Conservation (phyloP, 2,113 vertebrate genomes). For the Noctilio leporinus region DNA sequence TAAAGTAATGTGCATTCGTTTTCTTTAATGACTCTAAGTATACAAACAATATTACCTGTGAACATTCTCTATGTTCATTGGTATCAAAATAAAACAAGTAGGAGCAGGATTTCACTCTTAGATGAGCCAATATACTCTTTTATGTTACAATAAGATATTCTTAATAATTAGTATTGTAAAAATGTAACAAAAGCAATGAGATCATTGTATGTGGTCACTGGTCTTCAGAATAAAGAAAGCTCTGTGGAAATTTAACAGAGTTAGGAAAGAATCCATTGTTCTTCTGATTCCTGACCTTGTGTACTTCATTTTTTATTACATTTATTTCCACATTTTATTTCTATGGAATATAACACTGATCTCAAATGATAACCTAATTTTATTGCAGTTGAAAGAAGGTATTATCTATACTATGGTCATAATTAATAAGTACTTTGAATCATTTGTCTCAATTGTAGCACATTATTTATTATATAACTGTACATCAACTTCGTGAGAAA, state of each 20-base stretch:
- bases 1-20: neutral
- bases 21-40: neutral
- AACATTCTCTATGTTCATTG: neutral
- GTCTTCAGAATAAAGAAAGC: conserved; percentile 41
- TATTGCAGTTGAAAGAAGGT: neutral
- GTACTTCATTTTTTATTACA: conserved; percentile 50
- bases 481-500: neutral
- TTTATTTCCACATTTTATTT: conserved; percentile 59
- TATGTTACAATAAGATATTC: conserved; percentile 73
- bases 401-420: conserved; percentile 20
- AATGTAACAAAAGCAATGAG: conserved; percentile 74
- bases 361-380: conserved; percentile 30
- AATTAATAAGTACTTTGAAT: neutral
- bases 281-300: conserved; percentile 53
- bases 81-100: neutral
- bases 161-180: conserved; percentile 76
- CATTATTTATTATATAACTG: neutral
- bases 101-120: conserved; percentile 21
- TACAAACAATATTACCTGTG: neutral
- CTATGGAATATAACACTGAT: conserved; percentile 16
- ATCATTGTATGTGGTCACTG: conserved; percentile 59
- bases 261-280: conserved; percentile 33
- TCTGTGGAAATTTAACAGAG: conserved; percentile 14
- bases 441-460: conserved; percentile 40
- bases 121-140: neutral